Evolutionary conservation across 2,888 invertebrate genomes (phyloP).

Genomic region (Stegophylla sp.): DNA sequence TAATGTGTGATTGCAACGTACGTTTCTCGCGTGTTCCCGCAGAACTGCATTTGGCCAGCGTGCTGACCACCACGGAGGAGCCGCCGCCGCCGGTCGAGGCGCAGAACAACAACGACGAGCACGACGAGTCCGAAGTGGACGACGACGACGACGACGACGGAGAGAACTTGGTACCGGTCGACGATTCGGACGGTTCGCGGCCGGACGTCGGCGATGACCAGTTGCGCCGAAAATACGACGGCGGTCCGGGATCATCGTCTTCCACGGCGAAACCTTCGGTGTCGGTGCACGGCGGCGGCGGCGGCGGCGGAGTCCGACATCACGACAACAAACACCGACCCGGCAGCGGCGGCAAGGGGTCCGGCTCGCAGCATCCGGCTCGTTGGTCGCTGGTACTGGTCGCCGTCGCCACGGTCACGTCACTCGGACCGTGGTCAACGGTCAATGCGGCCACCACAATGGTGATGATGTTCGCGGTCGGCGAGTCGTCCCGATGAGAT

Average conservation of each 20-base stretch:
- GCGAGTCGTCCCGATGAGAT: not conserved
- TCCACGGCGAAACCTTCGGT: conserved; percentile 22
- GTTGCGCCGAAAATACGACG: not conserved
- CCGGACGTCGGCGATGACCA: not conserved
- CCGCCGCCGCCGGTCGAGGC: not conserved
- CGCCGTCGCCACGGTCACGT: not conserved
- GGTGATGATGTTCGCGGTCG: not conserved
- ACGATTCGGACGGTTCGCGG: not conserved
- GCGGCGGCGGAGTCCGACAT: conserved; percentile 2
- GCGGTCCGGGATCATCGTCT: not conserved
- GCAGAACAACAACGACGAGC: not conserved
- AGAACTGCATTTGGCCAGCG: conserved; percentile 43
- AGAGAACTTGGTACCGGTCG: conserved; percentile 29
- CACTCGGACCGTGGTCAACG: not conserved
- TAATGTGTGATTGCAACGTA: too few relatives aligned
- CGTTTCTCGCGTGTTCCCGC: not conserved
- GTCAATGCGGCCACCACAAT: not conserved
- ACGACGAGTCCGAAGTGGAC: not conserved
- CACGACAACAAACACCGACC: conserved; percentile 21
- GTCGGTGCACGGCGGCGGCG: not conserved
- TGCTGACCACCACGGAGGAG: conserved; percentile 6
- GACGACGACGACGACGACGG: not conserved
- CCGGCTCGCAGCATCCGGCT: not conserved
- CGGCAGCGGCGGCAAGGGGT: conserved; percentile 19
- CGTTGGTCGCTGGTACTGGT: not conserved